Conservation (phyloP, 1,140 invertebrate genomes). For the Harpegnathos saltator region DNA sequence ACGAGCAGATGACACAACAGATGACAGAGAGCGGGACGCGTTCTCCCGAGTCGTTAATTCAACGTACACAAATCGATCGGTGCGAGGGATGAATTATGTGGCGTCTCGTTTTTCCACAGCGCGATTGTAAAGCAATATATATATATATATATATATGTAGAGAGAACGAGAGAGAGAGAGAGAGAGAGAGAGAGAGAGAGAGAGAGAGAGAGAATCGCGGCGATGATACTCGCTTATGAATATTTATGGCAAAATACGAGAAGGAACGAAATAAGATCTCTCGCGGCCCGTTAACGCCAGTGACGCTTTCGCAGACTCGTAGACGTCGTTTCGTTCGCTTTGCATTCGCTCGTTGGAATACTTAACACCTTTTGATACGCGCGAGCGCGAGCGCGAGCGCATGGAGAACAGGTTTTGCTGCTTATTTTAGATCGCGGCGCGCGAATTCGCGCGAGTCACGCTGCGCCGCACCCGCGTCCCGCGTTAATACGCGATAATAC, state of each 20-base stretch:
- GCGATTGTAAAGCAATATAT: slow-evolving; percentile 43
- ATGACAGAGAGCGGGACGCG: no score
- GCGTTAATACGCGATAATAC: neutral
- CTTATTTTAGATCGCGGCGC: slow-evolving; percentile 40
- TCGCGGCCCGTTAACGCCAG: slow-evolving; percentile 33
- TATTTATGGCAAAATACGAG: slow-evolving; percentile 58
- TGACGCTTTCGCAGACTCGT: slow-evolving; percentile 18
- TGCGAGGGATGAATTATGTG: slow-evolving; percentile 22
- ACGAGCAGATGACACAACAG: no score
- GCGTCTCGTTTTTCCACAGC: slow-evolving; percentile 22
- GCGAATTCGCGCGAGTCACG: neutral
- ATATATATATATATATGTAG: no score
- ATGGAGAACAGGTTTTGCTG: slow-evolving; percentile 47
- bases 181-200: neutral
- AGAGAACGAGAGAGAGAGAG: no score
- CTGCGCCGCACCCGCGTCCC: neutral
- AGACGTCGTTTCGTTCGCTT: slow-evolving; percentile 48
- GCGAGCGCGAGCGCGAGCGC: no score
- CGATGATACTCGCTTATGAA: slow-evolving; percentile 53
- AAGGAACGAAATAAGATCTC: slow-evolving; percentile 58
- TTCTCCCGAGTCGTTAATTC: slow-evolving; percentile 13
- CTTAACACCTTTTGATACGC: slow-evolving; percentile 60
- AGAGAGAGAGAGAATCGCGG: neutral
- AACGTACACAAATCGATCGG: slow-evolving; percentile 9
- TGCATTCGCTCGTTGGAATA: slow-evolving; percentile 60